Evolutionary conservation across 2,113 vertebrate species (phyloP).

Genomic region (Cephalopholis sonnerati): DNA sequence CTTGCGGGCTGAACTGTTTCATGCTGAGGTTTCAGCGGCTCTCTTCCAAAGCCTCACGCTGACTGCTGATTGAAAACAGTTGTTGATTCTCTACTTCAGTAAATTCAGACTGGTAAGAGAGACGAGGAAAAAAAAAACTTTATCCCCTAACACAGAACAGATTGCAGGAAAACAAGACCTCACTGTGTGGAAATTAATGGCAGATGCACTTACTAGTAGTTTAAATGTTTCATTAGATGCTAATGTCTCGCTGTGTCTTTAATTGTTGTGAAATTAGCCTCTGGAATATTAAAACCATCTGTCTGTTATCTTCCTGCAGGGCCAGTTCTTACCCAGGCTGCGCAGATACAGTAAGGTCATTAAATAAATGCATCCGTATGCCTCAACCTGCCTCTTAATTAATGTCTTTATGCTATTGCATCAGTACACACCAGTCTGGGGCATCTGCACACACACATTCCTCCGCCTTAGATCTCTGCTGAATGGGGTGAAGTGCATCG

Average conservation of each 20-base stretch:
- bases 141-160: constrained; percentile 92
- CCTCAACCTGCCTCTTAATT: constrained; percentile 67
- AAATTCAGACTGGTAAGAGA: constrained; percentile 88
- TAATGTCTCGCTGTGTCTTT: constrained; percentile 98
- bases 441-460: neutral
- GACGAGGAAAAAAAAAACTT: constrained; percentile 76
- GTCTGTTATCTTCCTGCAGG: constrained; percentile 94
- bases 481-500: constrained; percentile 5
- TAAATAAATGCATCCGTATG: constrained; percentile 65
- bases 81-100: constrained; percentile 97
- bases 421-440: neutral
- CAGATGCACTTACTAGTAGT: constrained; percentile 96
- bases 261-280: constrained; percentile 99
- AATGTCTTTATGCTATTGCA: constrained; percentile 52
- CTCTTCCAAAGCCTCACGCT: constrained; percentile 87
- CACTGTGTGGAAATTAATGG: constrained; percentile 96
- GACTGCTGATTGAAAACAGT: constrained; percentile 98
- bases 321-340: constrained; percentile 88
- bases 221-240: constrained; percentile 99
- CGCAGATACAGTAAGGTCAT: constrained; percentile 60
- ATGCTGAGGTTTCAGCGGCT: constrained; percentile 81
- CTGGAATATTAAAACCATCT: constrained; percentile 99
- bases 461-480: neutral
- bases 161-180: constrained; percentile 94
- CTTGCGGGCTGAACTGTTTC: constrained; percentile 30